Evolutionary conservation across 1,140 invertebrate genomes (phyloP).

Genomic region (Drosophila erecta): DNA sequence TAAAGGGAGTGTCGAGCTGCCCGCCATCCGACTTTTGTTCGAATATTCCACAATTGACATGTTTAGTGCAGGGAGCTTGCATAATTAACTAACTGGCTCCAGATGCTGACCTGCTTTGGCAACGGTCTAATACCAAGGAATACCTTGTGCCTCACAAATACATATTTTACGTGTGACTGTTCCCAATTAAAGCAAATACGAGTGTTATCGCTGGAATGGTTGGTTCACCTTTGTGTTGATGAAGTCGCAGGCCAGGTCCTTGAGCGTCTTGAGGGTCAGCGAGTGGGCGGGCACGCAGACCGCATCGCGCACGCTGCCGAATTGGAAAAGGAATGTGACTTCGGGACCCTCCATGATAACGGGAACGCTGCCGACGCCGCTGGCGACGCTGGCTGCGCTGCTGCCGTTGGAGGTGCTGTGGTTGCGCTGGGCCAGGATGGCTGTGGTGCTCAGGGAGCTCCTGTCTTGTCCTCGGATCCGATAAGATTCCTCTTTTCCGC

Average conservation of each 20-base stretch:
- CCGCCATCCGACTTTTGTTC: constrained; percentile 49
- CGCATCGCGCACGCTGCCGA: constrained; percentile 95
- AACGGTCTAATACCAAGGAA: no score
- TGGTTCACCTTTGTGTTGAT: constrained; percentile 93
- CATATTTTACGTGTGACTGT: no score
- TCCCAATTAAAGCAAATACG: neutral
- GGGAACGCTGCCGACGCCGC: constrained; percentile 64
- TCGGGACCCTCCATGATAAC: constrained; percentile 89
- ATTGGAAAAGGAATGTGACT: constrained; percentile 97
- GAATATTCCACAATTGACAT: constrained; percentile 50
- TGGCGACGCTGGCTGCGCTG: constrained; percentile 34
- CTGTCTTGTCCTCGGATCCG: constrained; percentile 17
- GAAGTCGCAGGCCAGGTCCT: constrained; percentile 97
- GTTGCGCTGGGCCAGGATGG: constrained; percentile 72
- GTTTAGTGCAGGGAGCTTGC: constrained; percentile 25
- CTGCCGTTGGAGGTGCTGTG: constrained; percentile 56
- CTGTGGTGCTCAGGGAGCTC: constrained; percentile 10
- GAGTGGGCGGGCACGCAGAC: constrained; percentile 92
- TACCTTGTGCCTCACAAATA: no score
- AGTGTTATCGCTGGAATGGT: no score
- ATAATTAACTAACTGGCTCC: constrained; percentile 57
- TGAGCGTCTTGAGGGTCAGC: constrained; percentile 94
- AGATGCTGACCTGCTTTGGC: constrained; percentile 36
- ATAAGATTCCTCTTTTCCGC: constrained; percentile 53
- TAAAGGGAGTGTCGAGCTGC: constrained; percentile 45